Evolutionary conservation across 2,797 vertebrate species (phyloP).

Genomic region (Geotrypetes seraphini): DNA sequence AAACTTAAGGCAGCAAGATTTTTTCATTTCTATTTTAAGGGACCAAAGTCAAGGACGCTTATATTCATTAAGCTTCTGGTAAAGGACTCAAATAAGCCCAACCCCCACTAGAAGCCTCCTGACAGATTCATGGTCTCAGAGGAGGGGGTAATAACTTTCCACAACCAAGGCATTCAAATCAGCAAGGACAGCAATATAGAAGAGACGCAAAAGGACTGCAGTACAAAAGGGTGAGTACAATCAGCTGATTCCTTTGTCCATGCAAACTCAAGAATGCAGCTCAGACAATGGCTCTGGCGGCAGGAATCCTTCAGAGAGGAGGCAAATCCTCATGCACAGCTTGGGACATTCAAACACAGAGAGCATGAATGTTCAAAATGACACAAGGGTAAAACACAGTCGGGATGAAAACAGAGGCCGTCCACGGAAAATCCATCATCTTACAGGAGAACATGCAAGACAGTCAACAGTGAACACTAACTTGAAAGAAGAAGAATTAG

Average conservation of each 20-base stretch:
- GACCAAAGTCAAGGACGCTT: conserved; percentile 14
- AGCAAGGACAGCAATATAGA: too few species aligned
- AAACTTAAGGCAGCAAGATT: too few species aligned
- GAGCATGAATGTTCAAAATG: conserved; percentile 13
- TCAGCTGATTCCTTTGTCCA: conserved; percentile 15
- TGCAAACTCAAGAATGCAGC: conserved; percentile 6
- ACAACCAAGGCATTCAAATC: conserved; percentile 22
- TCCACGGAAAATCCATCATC: conserved; percentile 24
- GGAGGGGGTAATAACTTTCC: conserved; percentile 19
- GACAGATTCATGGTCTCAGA: conserved; percentile 31
- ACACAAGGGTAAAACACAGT: conserved; percentile 21
- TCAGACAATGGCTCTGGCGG: conserved; percentile 6
- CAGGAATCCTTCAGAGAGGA: conserved; percentile 26
- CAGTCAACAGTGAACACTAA: conserved; percentile 35
- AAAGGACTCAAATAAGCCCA: conserved; percentile 20
- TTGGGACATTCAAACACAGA: conserved; percentile 23
- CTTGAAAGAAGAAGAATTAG: conserved; percentile 32
- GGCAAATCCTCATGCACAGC: conserved; percentile 43
- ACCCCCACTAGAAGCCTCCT: conserved; percentile 15
- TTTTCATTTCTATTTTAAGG: too few species aligned
- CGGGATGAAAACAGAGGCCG: conserved; percentile 26
- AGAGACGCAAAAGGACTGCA: too few species aligned
- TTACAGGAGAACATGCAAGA: conserved; percentile 53
- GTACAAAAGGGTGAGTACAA: too few species aligned
- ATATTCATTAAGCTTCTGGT: conserved; percentile 5